Conservation (phyloP, 2,888 invertebrate genomes). For the Argyresthia goedartella region DNA sequence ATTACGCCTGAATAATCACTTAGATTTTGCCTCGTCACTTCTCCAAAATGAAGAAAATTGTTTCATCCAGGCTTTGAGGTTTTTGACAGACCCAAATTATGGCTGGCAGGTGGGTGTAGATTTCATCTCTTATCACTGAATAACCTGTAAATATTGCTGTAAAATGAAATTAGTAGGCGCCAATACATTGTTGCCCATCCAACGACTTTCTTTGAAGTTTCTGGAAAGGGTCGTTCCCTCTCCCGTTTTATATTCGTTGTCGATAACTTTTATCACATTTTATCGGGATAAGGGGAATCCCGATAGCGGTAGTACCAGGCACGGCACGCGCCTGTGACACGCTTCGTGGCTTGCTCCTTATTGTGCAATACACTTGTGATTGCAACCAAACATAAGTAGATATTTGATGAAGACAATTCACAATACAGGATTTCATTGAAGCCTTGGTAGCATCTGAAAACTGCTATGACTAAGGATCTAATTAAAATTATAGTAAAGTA, state of each 20-base stretch:
- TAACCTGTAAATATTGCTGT: conserved; percentile 1
- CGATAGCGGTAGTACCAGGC: conserved; percentile 40
- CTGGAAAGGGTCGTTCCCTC: conserved; percentile 22
- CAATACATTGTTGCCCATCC: conserved; percentile 8
- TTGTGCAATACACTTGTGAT: conserved; percentile 1
- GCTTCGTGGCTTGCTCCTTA: conserved; percentile 2
- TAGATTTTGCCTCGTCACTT: conserved; percentile 6
- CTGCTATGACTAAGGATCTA: too few species aligned
- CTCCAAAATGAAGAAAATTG: conserved; percentile 5
- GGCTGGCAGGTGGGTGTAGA: conserved; percentile 53
- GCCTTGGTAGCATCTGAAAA: too few species aligned
- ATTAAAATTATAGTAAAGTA: too few species aligned
- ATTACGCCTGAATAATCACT: conserved; percentile 2
- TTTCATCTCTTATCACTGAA: conserved; percentile 8
- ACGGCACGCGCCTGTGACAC: conserved; percentile 31
- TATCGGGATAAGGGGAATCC: conserved; percentile 29
- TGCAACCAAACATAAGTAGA: neutral
- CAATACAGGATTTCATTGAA: too few species aligned
- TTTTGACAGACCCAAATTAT: conserved; percentile 58
- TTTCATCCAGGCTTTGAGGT: conserved; percentile 25
- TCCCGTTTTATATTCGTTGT: conserved; percentile 16
- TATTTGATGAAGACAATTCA: too few species aligned
- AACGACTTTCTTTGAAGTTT: conserved; percentile 7
- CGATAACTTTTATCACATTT: conserved; percentile 40
- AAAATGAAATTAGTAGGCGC: conserved; percentile 6